Evolutionary conservation across 2,888 invertebrate genomes (phyloP).

Genomic region (Ochropacha duplaris): DNA sequence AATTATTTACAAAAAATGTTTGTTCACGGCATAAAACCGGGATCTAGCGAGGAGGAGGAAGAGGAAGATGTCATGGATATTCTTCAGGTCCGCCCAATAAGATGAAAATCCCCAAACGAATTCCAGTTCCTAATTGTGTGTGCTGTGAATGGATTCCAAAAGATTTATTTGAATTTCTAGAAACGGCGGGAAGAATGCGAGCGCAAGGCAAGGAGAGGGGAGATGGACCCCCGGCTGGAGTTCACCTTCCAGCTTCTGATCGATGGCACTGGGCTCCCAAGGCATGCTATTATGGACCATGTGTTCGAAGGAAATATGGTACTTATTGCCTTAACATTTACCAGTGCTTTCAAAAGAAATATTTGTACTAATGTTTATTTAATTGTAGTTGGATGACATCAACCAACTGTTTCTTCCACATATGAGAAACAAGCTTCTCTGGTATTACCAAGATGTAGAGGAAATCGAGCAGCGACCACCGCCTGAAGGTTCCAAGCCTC

Average conservation of each 20-base stretch:
- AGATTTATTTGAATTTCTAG: conserved; percentile 39
- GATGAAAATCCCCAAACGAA: conserved; percentile 1
- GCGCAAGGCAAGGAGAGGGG: conserved; percentile 93
- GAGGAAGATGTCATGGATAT: conserved; percentile 83
- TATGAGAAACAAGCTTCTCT: conserved; percentile 92
- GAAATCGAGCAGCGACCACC: conserved; percentile 84
- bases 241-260: conserved; percentile 94
- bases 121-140: not conserved
- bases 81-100: conserved; percentile 61
- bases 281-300: conserved; percentile 95
- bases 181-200: conserved; percentile 95
- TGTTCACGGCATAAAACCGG: conserved; percentile 80
- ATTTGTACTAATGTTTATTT: not conserved
- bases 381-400: conserved; percentile 90
- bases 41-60: conserved; percentile 83
- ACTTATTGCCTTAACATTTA: conserved; percentile 13
- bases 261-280: conserved; percentile 90
- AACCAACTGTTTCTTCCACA: conserved; percentile 93
- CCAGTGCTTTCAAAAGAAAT: conserved; percentile 2
- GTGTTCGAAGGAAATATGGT: conserved; percentile 96
- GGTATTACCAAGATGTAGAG: conserved; percentile 95
- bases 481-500: conserved; percentile 68
- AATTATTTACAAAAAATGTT: conserved; percentile 68
- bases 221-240: conserved; percentile 96
- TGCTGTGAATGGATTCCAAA: not conserved